A percentile compares a stretch with the other conserved stretches of the same genome.
phyloP scores from a whole-genome alignment of 2,797 vertebrate genomes.

The Alosa sapidissima region DNA sequence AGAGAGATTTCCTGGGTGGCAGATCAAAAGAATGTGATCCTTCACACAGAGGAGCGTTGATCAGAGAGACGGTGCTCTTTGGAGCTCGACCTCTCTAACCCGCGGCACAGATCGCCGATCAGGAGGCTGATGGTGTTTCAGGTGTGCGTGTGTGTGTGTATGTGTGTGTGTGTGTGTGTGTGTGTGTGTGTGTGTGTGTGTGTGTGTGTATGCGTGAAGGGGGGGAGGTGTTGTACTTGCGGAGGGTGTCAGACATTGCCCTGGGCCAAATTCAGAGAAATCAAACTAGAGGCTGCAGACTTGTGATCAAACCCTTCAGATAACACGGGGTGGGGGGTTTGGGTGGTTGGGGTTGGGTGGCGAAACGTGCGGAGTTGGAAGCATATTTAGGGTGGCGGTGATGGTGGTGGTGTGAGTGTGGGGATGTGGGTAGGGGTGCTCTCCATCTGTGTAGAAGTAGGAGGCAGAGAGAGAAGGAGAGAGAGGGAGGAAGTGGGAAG shows the following conservation, averaged over 20 bases:
- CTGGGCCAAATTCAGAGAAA: background rate
- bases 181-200: constrained; percentile 4
- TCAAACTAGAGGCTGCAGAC: background rate
- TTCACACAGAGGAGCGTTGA: background rate
- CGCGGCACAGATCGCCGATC: background rate
- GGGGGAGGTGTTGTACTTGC: background rate
- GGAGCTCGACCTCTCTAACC: constrained; percentile 1
- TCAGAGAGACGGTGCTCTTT: constrained; percentile 11
- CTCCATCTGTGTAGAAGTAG: constrained; percentile 28
- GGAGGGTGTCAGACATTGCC: constrained; percentile 12
- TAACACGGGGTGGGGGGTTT: background rate
- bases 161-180: background rate
- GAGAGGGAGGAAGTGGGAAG: background rate
- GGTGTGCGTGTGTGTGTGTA: background rate
- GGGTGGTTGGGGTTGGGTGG: background rate
- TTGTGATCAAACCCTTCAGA: background rate
- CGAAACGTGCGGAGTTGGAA: background rate
- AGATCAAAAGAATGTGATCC: background rate
- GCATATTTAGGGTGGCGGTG: background rate
- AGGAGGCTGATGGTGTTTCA: background rate
- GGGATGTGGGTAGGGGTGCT: background rate
- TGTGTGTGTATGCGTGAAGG: constrained; percentile 4
- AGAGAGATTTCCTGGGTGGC: background rate
- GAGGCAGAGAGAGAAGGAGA: background rate
- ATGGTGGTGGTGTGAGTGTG: background rate